Evolutionary conservation across 2,888 invertebrate species (phyloP), one percentile per base, ranked within the genome.

Genomic region (Hypolimnas misippus): DNA sequence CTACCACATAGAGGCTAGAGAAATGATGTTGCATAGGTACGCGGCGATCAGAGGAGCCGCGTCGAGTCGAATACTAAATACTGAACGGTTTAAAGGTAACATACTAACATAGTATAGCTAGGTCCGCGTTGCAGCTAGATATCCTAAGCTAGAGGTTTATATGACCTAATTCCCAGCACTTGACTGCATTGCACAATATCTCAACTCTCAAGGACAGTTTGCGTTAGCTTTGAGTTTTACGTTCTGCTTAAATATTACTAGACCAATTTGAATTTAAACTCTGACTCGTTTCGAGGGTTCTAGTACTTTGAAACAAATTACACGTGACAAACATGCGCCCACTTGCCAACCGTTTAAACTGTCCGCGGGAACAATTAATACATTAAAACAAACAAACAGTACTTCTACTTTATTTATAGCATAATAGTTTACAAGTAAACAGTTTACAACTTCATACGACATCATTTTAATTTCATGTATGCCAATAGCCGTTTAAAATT

Each of bases 61-160:
- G 63, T 51, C 57, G 66, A 59, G 65, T 65, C 72, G 71, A 70
- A 72, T 70, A 67, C 70, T 70, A 71, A 72, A 68, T 62, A 68
- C 65, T 56, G 63, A 68, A 68, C 71, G 67, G 68, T 69, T 67
- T 67, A 66, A 70, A 70, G 69, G 68, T 69, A 70, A 70, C 67
- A 66, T 57, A 69, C 68, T 69, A 58, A 66, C 68, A 68, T 62
- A 68, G 63, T 62, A 59, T 49, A 57, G 56, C 53, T 57, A 66
- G 62, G 64, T 66, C 65, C 64, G 69, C 66, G 60, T 60, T 62
- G 65, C 64, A 62, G 59, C 56, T 63, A 55, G 68, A 59, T 68
- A 68, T 69, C 68, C 64, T 68, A 68, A 65, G 68, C 68, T 62
- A 64, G 63, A 66, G 63, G 66, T 66, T 64, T 51, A 51, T 66